Percentiles rank a stretch among this genome's conserved stretches.
These are phyloP conservation scores for Globodera ellingtonae DNA, from an alignment of 1,140 invertebrate species.

Conservation along the genomic window DNA sequence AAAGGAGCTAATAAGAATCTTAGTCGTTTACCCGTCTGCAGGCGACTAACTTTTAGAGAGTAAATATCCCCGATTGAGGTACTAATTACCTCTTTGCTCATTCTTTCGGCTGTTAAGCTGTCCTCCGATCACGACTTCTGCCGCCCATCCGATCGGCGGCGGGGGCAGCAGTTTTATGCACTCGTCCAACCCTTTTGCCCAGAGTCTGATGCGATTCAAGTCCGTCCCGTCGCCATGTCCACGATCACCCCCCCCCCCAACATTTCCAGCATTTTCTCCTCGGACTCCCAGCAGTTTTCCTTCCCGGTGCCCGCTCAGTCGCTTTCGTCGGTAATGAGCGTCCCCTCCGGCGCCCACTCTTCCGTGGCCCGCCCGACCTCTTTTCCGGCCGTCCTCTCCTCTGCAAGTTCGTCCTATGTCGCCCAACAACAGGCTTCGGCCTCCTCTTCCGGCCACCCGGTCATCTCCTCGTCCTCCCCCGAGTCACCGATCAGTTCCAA, in stretches of 20 bases:
- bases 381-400: constrained; percentile 5
- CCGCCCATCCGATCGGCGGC: constrained; percentile 18
- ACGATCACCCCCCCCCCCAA: background rate
- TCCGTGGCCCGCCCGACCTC: background rate
- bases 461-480: constrained; percentile 2
- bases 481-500: constrained; percentile 17
- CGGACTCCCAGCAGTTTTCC: constrained; percentile 2
- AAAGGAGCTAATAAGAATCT: background rate
- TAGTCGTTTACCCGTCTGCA: no score
- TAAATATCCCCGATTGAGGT: no score
- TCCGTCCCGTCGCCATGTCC: background rate
- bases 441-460: background rate
- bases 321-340: background rate
- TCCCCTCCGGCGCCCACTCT: background rate
- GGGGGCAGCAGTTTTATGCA: constrained; percentile 20
- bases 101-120: background rate
- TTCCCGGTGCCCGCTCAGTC: constrained; percentile 7
- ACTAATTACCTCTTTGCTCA: background rate
- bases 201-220: constrained; percentile 31
- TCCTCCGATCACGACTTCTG: background rate
- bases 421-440: constrained; percentile 4
- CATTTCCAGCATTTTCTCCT: constrained; percentile 12
- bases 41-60: no score
- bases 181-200: constrained; percentile 5
- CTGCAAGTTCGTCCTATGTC: constrained; percentile 3